Percentiles rank a stretch among this genome's conserved stretches.
Conservation (phyloP, 2,113 vertebrate species). For the Dermatemys mawii region DNA sequence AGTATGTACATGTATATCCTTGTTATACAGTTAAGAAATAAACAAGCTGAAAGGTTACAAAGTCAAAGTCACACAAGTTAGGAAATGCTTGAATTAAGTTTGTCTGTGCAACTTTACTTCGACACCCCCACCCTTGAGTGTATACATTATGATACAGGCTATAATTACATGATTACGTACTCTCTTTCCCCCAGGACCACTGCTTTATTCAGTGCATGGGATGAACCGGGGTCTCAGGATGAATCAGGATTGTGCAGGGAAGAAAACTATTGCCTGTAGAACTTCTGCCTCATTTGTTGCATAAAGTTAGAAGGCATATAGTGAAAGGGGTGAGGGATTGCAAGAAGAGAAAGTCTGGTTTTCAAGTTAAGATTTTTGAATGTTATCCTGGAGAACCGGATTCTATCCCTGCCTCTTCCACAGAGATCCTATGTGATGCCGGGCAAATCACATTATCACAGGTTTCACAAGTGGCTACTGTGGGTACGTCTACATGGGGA, state of each 20-base stretch:
- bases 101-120: neutral
- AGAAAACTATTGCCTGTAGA: neutral
- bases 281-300: neutral
- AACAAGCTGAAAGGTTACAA: neutral
- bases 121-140: too few relatives aligned
- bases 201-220: neutral
- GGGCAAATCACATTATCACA: too few relatives aligned
- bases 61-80: neutral
- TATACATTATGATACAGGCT: too few relatives aligned
- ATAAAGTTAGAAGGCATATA: neutral
- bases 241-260: neutral
- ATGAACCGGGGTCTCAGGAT: too few relatives aligned
- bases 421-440: too few relatives aligned
- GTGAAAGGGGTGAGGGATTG: neutral
- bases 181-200: neutral
- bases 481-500: too few relatives aligned
- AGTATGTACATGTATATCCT: neutral
- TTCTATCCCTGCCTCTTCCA: neutral
- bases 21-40: neutral
- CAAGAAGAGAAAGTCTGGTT: neutral
- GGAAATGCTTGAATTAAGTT: neutral
- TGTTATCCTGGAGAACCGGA: neutral
- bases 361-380: neutral
- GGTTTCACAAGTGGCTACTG: too few relatives aligned
- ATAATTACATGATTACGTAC: too few relatives aligned